Evolutionary conservation across 23 tunicate genomes (phyloP), one percentile per base, ranked within the genome.

Genomic region (Trididemnum miniatum): DNA sequence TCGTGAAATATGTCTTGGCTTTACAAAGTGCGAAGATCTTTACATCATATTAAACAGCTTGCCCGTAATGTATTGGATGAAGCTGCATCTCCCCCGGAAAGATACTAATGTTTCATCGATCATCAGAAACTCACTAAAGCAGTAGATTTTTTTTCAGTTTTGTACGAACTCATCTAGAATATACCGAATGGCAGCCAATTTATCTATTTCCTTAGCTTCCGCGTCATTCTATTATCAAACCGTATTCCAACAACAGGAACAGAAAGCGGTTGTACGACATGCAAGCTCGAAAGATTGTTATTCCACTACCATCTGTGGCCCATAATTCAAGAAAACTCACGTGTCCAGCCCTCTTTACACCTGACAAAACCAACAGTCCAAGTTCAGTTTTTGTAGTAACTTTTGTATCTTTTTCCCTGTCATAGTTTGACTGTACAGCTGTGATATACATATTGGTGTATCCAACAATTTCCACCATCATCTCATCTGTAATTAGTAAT

Each of bases 281-380:
- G 75, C 37, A 31, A 12, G 75, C 75, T 67, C 75, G 75, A 67
- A 31, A 67, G 4, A 67, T 67, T 67, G 31, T 38, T 67, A 67
- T 67, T 67, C 75, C 75, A 67, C 38, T 67, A 31, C 75, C 75
- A 67, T 67, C 38, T 67, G 75, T 67, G 75, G 75, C 75, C 38
- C 75, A 67, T 31, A 67, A 32, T 67, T 67, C 75, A 67, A 67
- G 37, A 32, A 67, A 67, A 67, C 75, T 67, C 38, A 32, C 18
- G 32, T 67, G 75, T 12, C 75, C 38, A 32, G 38, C 75, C 38
- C 38, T 32, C 18, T 67, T 67, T 67, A 67, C 75, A 31, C 75
- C 75, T 67, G 75, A 31, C 38, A 67, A 31, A 67, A 67, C 20
- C 75, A 67, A 32, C n/a, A 67, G 25, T 67, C 75, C 75, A 67